Base-by-base conservation (phyloP, 2,888 invertebrate species). In the Pollenia angustigena region DNA sequence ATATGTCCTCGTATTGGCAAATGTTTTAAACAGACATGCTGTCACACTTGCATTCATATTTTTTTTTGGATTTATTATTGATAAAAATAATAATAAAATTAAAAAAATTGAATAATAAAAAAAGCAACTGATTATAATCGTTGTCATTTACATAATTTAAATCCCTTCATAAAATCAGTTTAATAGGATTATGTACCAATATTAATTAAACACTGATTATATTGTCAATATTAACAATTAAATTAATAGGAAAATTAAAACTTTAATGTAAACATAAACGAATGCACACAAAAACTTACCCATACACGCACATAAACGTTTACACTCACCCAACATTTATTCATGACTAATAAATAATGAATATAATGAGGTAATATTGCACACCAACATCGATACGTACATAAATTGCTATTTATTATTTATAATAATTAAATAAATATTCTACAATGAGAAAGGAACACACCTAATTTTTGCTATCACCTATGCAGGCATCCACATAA, bases 191-290 rank as follows among this genome's bases (percentile, higher is more conserved):
- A 86, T 80, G 80, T 83, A 71, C 80, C 80, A 80, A 83, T 86
- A 86, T 86, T 86, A 86, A 83, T 86, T 86, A 86, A 86, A 86
- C 80, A 86, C 86, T 86, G 83, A 86, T 86, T 86, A 83, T 83
- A 83, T 72, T 86, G 86, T 83, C 83, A 86, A 86, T 86, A 80
- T 86, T 86, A 83, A 83, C 86, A 86, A 83, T 80, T 86, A 83
- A 80, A 83, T 86, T 83, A 83, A 86, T 80, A 76, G 86, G 83
- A 80, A 86, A 86, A 82, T 78, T 78, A 83, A 78, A 83, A 83
- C 46, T 82, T 82, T 76, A 76, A 69, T 69, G 60, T 52, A 60
- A 75, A 81, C 62, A 32, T 64, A 54, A 32, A 44, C 18, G 40
- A 6, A 18, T 44, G 23, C 42, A 81, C 18, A 68, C 23, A 58